Percentiles rank a stretch among this genome's conserved stretches.
Conservation (phyloP, 92 coral and sea anemone genomes). For the Actinernus sp. region DNA sequence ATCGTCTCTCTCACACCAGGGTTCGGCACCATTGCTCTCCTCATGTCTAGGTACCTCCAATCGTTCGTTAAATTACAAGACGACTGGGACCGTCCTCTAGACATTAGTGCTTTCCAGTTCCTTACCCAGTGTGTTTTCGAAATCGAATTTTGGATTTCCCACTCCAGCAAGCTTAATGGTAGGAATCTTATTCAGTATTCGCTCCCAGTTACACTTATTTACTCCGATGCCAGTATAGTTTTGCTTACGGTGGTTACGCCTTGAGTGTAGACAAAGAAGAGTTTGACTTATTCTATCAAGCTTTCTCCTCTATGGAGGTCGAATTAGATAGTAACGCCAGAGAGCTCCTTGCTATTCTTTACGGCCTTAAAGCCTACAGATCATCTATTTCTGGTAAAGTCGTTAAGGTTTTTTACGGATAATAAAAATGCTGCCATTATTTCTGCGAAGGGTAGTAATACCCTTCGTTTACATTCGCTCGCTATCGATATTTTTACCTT, state of each 20-base stretch:
- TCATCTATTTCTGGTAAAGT: constrained; percentile 19
- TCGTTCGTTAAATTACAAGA: constrained; percentile 8
- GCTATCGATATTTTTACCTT: constrained; percentile 42
- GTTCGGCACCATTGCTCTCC: constrained; percentile 5
- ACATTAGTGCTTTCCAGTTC: constrained; percentile 11
- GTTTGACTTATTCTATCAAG: constrained; percentile 27
- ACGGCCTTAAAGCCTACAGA: constrained; percentile 8
- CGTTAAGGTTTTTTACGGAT: constrained; percentile 29
- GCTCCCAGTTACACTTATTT: constrained; percentile 19
- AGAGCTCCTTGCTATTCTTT: constrained; percentile 29
- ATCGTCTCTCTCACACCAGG: constrained; percentile 12
- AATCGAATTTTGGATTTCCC: constrained; percentile 30
- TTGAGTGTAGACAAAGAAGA: constrained; percentile 15
- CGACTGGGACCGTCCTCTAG: constrained; percentile 23
- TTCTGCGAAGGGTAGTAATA: constrained; percentile 26
- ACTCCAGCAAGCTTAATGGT: constrained; percentile 12
- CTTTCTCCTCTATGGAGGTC: constrained; percentile 24
- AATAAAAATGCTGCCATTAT: constrained; percentile 30
- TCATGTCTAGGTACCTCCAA: constrained; percentile 34
- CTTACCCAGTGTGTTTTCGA: constrained; percentile 13
- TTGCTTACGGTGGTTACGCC: constrained; percentile 35
- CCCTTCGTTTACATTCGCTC: constrained; percentile 19
- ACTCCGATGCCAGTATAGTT: constrained; percentile 41
- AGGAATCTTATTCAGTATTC: constrained; percentile 2
- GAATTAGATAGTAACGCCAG: constrained; percentile 39